phyloP scores from a whole-genome alignment of 2,888 invertebrate species.

The Strigamia crassipes region DNA sequence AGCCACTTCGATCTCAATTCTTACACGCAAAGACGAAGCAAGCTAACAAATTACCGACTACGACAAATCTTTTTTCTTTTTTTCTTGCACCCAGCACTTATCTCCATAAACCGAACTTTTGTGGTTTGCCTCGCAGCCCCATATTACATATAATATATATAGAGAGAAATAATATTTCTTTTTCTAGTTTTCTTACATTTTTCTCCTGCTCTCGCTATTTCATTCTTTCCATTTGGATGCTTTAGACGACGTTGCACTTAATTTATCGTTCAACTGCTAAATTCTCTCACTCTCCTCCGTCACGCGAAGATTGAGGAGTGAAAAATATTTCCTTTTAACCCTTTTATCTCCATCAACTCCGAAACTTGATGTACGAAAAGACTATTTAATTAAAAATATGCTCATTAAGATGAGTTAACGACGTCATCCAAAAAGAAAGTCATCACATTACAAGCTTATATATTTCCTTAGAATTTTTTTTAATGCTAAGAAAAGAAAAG shows the following conservation, averaged over 20 bases:
- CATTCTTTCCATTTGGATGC: constrained; percentile 42
- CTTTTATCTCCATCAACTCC: constrained; percentile 24
- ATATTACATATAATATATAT: constrained; percentile 35
- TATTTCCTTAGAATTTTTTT: background rate
- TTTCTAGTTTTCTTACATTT: constrained; percentile 1
- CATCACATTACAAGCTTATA: constrained; percentile 5
- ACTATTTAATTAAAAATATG: constrained; percentile 17
- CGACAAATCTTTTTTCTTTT: constrained; percentile 37
- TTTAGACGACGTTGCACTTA: constrained; percentile 37
- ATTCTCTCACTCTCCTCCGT: background rate
- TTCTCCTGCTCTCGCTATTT: background rate
- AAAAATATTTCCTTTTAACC: constrained; percentile 31
- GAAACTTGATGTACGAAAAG: constrained; percentile 17
- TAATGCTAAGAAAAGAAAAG: background rate
- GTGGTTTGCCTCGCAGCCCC: constrained; percentile 32
- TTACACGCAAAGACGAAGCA: constrained; percentile 32
- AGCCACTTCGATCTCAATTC: constrained; percentile 42
- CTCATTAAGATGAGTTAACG: constrained; percentile 21
- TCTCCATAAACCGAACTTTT: constrained; percentile 42
- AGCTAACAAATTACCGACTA: constrained; percentile 5
- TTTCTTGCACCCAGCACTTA: constrained; percentile 12
- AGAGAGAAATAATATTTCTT: background rate
- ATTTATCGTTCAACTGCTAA: constrained; percentile 33
- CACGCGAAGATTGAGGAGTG: background rate
- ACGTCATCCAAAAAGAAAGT: background rate